A percentile compares a stretch with the other conserved stretches of the same genome.
Conservation (phyloP, 2,113 vertebrate genomes). For the Osmerus eperlanus region DNA sequence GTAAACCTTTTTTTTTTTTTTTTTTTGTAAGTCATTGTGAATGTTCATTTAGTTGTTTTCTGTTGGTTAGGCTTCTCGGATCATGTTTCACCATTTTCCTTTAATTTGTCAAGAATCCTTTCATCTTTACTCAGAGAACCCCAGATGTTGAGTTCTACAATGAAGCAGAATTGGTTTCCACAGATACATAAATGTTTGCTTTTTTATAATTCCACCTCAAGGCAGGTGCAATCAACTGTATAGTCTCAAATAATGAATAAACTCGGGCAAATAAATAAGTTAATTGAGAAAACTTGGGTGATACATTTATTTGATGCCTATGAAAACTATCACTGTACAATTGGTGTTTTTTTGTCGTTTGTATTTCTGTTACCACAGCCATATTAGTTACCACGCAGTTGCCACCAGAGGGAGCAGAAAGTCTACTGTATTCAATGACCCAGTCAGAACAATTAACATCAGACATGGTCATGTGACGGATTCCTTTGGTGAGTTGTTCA, state of each 20-base stretch:
- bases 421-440: constrained; percentile 2
- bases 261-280: constrained; percentile 62
- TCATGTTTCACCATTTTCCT: constrained; percentile 4
- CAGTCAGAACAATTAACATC: constrained; percentile 32
- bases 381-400: neutral
- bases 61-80: constrained; percentile 25
- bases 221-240: constrained; percentile 53
- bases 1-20: constrained; percentile 23
- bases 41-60: constrained; percentile 16
- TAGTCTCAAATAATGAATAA: constrained; percentile 59
- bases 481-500: constrained; percentile 50
- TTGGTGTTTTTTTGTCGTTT: neutral
- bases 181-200: constrained; percentile 39
- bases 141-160: constrained; percentile 25
- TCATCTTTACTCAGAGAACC: constrained; percentile 36
- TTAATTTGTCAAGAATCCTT: constrained; percentile 22
- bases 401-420: constrained; percentile 61
- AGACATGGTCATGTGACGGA: constrained; percentile 57
- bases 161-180: constrained; percentile 26
- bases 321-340: neutral
- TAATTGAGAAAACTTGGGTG: constrained; percentile 35
- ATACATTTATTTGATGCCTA: neutral
- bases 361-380: neutral
- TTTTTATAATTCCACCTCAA: constrained; percentile 58
- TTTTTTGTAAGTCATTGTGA: constrained; percentile 31